Evolutionary conservation across 2,797 vertebrate species (phyloP), one percentile per base, ranked within the genome.

Genomic region (Trachops cirrhosus): DNA sequence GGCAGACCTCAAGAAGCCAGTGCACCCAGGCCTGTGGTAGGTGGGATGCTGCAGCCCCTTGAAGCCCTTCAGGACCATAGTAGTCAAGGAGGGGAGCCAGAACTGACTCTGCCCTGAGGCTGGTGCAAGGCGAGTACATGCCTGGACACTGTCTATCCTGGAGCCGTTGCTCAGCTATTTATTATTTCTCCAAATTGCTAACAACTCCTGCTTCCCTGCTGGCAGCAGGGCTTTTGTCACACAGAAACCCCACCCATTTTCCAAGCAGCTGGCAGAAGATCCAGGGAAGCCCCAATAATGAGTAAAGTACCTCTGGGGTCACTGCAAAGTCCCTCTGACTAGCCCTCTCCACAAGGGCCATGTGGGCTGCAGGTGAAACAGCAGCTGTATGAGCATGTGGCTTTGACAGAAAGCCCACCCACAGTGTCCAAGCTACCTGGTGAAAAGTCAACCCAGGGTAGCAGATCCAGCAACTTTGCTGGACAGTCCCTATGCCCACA

Each of bases 401-500:
- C 96, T 98, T 97, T 10, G 97, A 98, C 96, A 98, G 97, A 96
- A 90, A 98, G 93, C 95, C 97, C 95, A 97, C 95, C 93, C 97
- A 98, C 97, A 96, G 91, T 95, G 98, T 98, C 98, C 98, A 98
- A 98, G 96, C 92, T 98, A 98, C 98, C 99, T 98, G 97, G 98
- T 97, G 97, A 98, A 98, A 98, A 98, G 98, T 98, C 98, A 98
- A 98, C 98, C 98, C 98, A 98, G 97, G 98, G 98, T 97, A 97
- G 98, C 99, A 73, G 94, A 97, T 98, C 94, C 95, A 93, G 97
- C 93, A 93, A 46, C 39, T 46, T 32, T 34, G 54, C 57, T 1
- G 46, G 75, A 52, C n/a, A 73, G 54, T n/a, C 75, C 52, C 22
- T 46, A 44, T 14, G 71, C 10, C 37, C 3, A 10, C 7, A 32